Evolutionary conservation across 2,113 vertebrate genomes (phyloP).

Genomic region (Phoenicopterus ruber): DNA sequence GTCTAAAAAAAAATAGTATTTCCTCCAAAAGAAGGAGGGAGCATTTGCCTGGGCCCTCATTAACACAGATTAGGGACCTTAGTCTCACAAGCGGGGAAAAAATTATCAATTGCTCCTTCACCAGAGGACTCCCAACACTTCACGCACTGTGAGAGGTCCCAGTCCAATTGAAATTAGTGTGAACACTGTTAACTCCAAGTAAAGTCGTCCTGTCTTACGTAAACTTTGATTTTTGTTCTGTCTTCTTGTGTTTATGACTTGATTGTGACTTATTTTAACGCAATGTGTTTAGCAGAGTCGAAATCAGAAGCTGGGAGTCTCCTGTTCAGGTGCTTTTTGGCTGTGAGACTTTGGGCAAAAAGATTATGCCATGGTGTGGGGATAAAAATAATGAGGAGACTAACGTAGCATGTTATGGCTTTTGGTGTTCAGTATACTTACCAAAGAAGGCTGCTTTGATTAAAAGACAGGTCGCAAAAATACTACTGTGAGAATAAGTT

Average conservation of each 20-base stretch:
- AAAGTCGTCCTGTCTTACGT: not conserved
- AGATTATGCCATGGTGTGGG: not conserved
- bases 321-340: not conserved
- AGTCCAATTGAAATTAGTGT: not conserved
- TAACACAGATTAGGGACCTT: not conserved
- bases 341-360: not conserved
- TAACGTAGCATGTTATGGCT: fast-evolving
- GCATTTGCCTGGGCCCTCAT: fast-evolving
- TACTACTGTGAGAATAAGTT: not conserved
- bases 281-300: not conserved
- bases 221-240: not conserved
- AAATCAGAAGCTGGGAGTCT: not conserved
- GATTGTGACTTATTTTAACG: not conserved
- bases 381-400: not conserved
- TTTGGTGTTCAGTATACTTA: not conserved
- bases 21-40: not conserved
- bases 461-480: not conserved
- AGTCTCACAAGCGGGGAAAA: fast-evolving
- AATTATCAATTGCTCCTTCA: not conserved
- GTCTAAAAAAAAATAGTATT: not conserved
- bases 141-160: fast-evolving
- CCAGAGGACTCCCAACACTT: not conserved
- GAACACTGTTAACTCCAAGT: not conserved
- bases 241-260: not conserved
- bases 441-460: not conserved